Evolutionary conservation across 2,888 invertebrate genomes (phyloP), one percentile per base, ranked within the genome.

Genomic region (Polyploca ridens): DNA sequence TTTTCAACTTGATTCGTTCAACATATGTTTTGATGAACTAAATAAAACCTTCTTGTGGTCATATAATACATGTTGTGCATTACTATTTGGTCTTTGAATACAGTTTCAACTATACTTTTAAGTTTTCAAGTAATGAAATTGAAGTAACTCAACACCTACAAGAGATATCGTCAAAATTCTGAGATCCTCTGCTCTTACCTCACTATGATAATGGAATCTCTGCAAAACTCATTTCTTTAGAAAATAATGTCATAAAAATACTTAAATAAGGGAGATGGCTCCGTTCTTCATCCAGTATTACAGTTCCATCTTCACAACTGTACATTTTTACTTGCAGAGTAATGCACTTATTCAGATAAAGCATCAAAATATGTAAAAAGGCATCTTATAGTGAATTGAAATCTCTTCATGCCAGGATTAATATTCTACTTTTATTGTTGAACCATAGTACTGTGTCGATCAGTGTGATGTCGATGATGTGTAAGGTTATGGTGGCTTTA

Each of bases 181-280:
- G 76, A 75, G 72, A 77, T 74, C 73, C 81, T 79, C 1, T 81
- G 77, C 75, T 75, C 77, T 78, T 74, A 78, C 27, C 41, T 44
- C 27, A 8, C 41, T 61, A 41, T 13, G 19, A 41, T 19, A 61
- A 27, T 41, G 35, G 16, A 7, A n/a, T 78, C 81, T 79, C 71
- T 70, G 72, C 80, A 86, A 87, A 86, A 86, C 83, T 85, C 84
- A 85, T 88, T 87, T 81, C 78, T 76, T 83, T 83, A 77, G 3
- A 81, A 87, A 83, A 89, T 88, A 90, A 90, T 88, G 81, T 85
- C 78, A 85, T 88, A 88, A 88, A 90, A 90, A 89, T 86, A 78
- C 84, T 91, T 89, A 90, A 90, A 89, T 88, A 91, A 89, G 83
- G 81, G 78, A 83, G 86, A 87, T 83, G 83, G 82, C 79, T 82